These are phyloP conservation scores for Acrocephalus kingi DNA, from an alignment of 2,113 vertebrate species.

Conservation along the genomic window DNA sequence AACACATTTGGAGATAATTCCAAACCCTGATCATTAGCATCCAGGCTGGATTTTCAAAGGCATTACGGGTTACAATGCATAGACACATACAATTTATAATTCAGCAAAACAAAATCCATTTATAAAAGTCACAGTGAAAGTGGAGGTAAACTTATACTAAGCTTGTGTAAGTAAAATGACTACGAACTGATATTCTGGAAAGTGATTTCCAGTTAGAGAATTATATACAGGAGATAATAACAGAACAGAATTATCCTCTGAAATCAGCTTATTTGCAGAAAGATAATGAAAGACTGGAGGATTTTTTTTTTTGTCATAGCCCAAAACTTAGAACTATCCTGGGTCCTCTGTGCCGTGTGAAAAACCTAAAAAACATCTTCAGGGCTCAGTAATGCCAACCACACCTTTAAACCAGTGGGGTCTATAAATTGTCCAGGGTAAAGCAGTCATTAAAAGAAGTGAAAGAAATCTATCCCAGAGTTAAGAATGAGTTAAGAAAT, in stretches of 20 bases:
- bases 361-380: background rate
- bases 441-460: background rate
- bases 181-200: background rate
- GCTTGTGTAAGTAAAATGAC: background rate
- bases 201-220: background rate
- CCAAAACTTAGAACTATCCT: background rate
- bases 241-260: background rate
- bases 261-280: background rate
- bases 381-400: background rate
- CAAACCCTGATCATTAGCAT: background rate
- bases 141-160: slow-evolving; percentile 10
- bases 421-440: background rate
- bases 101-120: slow-evolving; percentile 28
- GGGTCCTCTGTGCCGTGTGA: background rate
- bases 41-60: slow-evolving; percentile 49
- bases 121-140: slow-evolving; percentile 58
- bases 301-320: background rate
- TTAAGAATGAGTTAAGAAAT: background rate
- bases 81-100: slow-evolving; percentile 14
- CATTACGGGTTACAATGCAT: slow-evolving; percentile 48
- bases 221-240: background rate
- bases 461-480: background rate
- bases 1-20: slow-evolving; percentile 23
- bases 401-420: background rate
- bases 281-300: background rate